A percentile compares a stretch with the other conserved stretches of the same genome.
Conservation (phyloP, 2,888 invertebrate species). For the Apotomis turbidana region DNA sequence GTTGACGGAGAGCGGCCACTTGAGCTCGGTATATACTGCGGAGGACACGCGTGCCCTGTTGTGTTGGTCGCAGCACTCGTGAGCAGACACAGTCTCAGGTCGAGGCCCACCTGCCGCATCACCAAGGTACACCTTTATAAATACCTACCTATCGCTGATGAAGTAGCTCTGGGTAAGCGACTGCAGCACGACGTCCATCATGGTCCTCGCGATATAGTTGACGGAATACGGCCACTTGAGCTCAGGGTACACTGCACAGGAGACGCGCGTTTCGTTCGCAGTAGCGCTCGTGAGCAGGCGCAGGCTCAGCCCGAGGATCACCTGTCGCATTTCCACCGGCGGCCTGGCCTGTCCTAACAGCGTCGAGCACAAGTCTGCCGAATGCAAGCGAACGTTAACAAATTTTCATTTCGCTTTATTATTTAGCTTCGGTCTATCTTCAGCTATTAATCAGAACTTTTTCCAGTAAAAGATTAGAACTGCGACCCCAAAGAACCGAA, state of each 20-base stretch:
- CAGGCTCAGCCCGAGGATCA: slow-evolving; percentile 58
- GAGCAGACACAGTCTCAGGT: too few relatives aligned
- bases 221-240: slow-evolving; percentile 64
- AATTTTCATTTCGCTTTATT: too few relatives aligned
- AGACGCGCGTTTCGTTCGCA: slow-evolving; percentile 44
- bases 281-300: slow-evolving; percentile 61
- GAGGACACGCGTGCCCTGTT: slow-evolving; percentile 50
- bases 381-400: not conserved
- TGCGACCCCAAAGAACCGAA: too few relatives aligned
- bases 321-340: slow-evolving; percentile 67
- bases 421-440: too few relatives aligned
- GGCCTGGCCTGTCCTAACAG: slow-evolving; percentile 62
- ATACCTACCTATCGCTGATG: slow-evolving; percentile 69
- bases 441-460: too few relatives aligned
- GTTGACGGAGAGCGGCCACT: slow-evolving; percentile 62
- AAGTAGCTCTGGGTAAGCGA: slow-evolving; percentile 61
- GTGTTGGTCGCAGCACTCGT: too few relatives aligned
- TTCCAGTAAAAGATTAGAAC: too few relatives aligned
- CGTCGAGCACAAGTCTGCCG: slow-evolving; percentile 64
- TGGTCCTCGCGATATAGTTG: slow-evolving; percentile 53
- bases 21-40: slow-evolving; percentile 63
- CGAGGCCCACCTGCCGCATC: too few relatives aligned
- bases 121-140: not conserved
- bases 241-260: slow-evolving; percentile 65
- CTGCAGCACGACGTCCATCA: slow-evolving; percentile 58